phyloP scores from a whole-genome alignment of 2,888 invertebrate species.

The Xanthia togata region DNA sequence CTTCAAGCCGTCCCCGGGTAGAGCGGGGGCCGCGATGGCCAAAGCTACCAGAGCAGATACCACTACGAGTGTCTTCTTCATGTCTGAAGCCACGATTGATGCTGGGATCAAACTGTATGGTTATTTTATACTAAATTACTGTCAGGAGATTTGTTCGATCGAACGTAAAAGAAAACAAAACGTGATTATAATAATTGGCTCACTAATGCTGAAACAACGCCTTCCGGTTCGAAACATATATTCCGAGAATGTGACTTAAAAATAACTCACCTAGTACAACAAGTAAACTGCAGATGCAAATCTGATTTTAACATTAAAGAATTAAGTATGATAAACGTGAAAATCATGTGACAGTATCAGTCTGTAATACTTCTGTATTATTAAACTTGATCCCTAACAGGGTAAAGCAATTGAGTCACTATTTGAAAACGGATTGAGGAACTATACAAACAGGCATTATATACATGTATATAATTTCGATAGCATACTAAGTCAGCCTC shows the following conservation, averaged over 20 bases:
- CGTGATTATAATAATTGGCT: constrained; percentile 76
- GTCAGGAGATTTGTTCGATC: constrained; percentile 60
- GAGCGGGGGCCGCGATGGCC: constrained; percentile 80
- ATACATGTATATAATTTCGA: neutral
- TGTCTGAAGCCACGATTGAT: constrained; percentile 78
- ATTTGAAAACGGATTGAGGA: neutral
- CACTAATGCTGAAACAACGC: constrained; percentile 74
- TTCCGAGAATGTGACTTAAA: constrained; percentile 31
- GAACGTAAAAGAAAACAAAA: constrained; percentile 70
- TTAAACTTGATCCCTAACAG: neutral
- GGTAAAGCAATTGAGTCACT: neutral
- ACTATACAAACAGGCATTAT: neutral
- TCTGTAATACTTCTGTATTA: neutral
- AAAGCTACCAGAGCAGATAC: constrained; percentile 79
- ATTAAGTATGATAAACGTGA: neutral
- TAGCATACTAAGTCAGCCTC: neutral
- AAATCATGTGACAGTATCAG: neutral
- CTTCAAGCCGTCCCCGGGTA: constrained; percentile 69
- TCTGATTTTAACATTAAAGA: neutral
- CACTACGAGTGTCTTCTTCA: constrained; percentile 85
- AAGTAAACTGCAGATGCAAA: neutral
- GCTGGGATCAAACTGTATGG: constrained; percentile 61
- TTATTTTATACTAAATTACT: constrained; percentile 82
- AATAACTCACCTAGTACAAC: constrained; percentile 16
- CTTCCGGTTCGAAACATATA: constrained; percentile 68